Conservation (phyloP, 2,888 invertebrate genomes). For the Catocala nupta region DNA sequence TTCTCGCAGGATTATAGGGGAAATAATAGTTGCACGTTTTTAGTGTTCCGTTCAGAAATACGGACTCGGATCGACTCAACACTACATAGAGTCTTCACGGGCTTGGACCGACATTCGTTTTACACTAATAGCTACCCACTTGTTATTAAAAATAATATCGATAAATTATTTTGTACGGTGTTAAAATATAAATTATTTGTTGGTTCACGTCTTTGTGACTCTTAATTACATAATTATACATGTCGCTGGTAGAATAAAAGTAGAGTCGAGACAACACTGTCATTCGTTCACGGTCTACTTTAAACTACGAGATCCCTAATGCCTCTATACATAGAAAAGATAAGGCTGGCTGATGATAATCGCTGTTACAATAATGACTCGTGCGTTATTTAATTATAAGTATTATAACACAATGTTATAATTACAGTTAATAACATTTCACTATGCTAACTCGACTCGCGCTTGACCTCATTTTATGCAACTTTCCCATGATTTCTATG, state of each 20-base stretch:
- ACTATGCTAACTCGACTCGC: constrained; percentile 12
- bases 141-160: too few species aligned
- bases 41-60: constrained; percentile 9
- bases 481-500: constrained; percentile 23
- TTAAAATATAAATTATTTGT: too few species aligned
- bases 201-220: too few species aligned
- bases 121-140: too few species aligned
- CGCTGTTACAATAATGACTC: neutral
- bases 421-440: constrained; percentile 13
- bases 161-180: too few species aligned
- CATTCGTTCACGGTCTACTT: neutral
- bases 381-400: neutral
- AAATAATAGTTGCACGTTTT: constrained; percentile 29
- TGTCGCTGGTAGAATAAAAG: neutral
- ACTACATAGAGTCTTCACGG: too few species aligned
- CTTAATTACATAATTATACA: too few species aligned
- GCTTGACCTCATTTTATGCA: constrained; percentile 21
- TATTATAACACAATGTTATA: constrained; percentile 4
- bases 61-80: neutral
- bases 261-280: neutral
- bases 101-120: too few species aligned
- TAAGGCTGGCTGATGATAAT: neutral
- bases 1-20: constrained; percentile 35
- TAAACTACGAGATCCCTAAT: too few species aligned
- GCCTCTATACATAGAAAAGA: neutral